Evolutionary conservation across 2,888 invertebrate species (phyloP).

Genomic region (Spicauda simplicius): DNA sequence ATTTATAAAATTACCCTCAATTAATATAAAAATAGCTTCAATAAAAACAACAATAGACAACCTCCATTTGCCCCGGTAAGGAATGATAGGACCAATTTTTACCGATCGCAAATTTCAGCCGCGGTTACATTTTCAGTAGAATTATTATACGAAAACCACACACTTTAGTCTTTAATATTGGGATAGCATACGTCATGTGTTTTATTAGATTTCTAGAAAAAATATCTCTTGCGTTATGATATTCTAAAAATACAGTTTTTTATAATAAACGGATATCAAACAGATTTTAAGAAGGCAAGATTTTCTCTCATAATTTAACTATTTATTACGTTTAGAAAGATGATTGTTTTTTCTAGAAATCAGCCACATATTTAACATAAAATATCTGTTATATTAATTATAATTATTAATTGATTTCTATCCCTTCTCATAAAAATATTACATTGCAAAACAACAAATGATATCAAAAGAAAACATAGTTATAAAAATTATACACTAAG

Average conservation of each 20-base stretch:
- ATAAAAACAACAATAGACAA: slow-evolving; percentile 54
- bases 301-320: slow-evolving; percentile 30
- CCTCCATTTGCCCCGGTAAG: slow-evolving; percentile 80
- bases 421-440: slow-evolving; percentile 53
- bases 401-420: slow-evolving; percentile 38
- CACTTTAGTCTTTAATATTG: slow-evolving; percentile 65
- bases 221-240: slow-evolving; percentile 10
- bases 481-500: slow-evolving; percentile 55
- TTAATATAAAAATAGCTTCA: slow-evolving; percentile 44
- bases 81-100: slow-evolving; percentile 87
- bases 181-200: slow-evolving; percentile 48
- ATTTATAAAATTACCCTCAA: slow-evolving; percentile 38
- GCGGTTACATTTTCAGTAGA: slow-evolving; percentile 53
- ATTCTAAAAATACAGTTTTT: slow-evolving; percentile 29
- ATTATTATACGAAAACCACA: slow-evolving; percentile 44
- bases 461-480: slow-evolving; percentile 56
- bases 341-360: slow-evolving; percentile 23
- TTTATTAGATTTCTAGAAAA: slow-evolving; percentile 29
- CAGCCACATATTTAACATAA: background rate
- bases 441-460: slow-evolving; percentile 53
- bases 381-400: background rate
- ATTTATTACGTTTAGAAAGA: slow-evolving; percentile 12
- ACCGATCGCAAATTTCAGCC: slow-evolving; percentile 78
- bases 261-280: slow-evolving; percentile 29
- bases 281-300: slow-evolving; percentile 32